Conservation (phyloP, 2,113 vertebrate genomes). For the Empidonax traillii region DNA sequence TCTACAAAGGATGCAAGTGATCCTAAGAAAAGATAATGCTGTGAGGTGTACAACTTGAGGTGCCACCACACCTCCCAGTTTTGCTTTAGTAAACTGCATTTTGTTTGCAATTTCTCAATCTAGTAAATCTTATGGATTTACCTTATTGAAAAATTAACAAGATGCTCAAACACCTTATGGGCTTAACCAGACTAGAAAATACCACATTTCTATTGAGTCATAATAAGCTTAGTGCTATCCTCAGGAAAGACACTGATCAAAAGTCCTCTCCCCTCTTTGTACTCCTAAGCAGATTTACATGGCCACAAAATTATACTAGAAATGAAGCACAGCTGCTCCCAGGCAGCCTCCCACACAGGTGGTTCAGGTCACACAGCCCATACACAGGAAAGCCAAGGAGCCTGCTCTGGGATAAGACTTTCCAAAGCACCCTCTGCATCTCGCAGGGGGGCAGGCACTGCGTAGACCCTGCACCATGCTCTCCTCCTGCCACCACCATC, state of each 20-base stretch:
- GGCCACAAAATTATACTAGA: background rate
- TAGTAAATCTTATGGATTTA: background rate
- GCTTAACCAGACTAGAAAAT: background rate
- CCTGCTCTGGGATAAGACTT: background rate
- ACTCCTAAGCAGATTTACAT: background rate
- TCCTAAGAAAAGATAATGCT: background rate
- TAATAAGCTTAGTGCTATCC: background rate
- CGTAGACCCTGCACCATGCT: rapidly evolving
- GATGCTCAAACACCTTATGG: background rate
- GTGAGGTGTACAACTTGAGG: background rate
- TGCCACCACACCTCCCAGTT: background rate
- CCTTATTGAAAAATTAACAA: background rate
- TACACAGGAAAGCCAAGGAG: background rate
- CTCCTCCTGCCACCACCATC: background rate
- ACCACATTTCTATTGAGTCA: background rate
- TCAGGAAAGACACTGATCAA: background rate
- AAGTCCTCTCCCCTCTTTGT: background rate
- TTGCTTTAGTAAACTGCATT: background rate
- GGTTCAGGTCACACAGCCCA: background rate
- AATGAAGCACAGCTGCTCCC: background rate
- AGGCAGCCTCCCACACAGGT: background rate
- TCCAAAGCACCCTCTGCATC: background rate
- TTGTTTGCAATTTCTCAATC: background rate
- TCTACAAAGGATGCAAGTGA: background rate
- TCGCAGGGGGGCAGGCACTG: rapidly evolving